Evolutionary conservation across 1,140 invertebrate genomes (phyloP), one percentile per base, ranked within the genome.

Genomic region (Drosophila parabipectinata): DNA sequence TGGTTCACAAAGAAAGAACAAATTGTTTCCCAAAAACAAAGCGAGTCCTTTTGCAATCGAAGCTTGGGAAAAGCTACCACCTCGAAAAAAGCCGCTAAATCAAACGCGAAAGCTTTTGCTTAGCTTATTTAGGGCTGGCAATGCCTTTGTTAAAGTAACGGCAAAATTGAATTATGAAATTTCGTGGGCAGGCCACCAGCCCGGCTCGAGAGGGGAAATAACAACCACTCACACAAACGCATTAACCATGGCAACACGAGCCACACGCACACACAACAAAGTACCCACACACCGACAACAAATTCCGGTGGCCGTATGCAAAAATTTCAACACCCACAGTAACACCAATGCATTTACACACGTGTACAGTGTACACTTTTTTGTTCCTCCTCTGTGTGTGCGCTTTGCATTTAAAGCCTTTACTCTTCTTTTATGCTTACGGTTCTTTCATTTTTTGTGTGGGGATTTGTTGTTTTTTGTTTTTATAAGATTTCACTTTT

Each of bases 381-480:
- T 58, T 60, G 52, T 60, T 74, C 55, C 56, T 53, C 12, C 48
- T 14, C 28, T 21, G 62, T 26, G 62, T 26, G 68, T 74, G 80
- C 59, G 45, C 48, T 81, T 82, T 82, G 59, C 68, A 82, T 82
- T 82, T 75, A 66, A 79, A 66, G 80, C 57, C 69, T 77, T 73
- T 15, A 26, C 41, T 74, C 47, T 41, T 62, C 34, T 69, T 56
- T 61, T 47, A 47, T 50, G 50, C 14, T 32, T 41, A 39, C 47
- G 26, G 15, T 50, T 60, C 12, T 37, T 37, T 37, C 32, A 34
- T 73, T 66, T 15, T 66, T 47, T 34, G 41, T 15, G 3, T 41
- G 14, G 21, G 55, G 53, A 60, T 62, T 47, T 61, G 24, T 14
- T 57, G 26, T 57, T 58, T 52, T 37, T 26, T 34, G 37, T 45